phyloP scores from a whole-genome alignment of 2,797 vertebrate genomes.

The Enoplosus armatus region DNA sequence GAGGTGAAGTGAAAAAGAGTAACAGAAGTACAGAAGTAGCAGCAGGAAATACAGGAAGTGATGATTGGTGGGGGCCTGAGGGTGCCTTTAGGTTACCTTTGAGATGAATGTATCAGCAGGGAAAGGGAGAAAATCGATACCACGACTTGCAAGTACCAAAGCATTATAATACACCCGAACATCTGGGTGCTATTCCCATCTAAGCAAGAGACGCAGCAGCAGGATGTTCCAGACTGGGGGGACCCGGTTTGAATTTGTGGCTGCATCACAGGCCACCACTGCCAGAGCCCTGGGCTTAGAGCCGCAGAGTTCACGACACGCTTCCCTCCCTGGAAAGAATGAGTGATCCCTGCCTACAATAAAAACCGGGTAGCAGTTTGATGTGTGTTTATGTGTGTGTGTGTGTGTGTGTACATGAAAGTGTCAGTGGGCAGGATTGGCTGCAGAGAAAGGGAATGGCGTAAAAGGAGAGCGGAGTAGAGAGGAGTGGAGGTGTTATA shows the following conservation, averaged over 20 bases:
- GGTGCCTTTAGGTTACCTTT: conserved; percentile 32
- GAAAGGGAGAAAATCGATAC: conserved; percentile 59
- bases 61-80: conserved; percentile 35
- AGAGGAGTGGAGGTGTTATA: conserved; percentile 81
- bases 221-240: conserved; percentile 67
- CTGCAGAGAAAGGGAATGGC: conserved; percentile 62
- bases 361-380: conserved; percentile 71
- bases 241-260: conserved; percentile 69
- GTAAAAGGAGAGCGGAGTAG: conserved; percentile 50
- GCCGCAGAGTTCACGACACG: conserved; percentile 72
- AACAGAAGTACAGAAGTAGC: conserved; percentile 28
- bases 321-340: conserved; percentile 83
- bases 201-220: conserved; percentile 65
- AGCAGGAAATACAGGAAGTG: conserved; percentile 38
- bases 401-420: conserved; percentile 58
- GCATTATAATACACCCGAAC: conserved; percentile 63
- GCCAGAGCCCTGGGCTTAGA: conserved; percentile 69
- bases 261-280: conserved; percentile 62
- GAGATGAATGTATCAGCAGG: conserved; percentile 55
- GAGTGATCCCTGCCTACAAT: conserved; percentile 74
- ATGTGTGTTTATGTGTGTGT: conserved; percentile 60
- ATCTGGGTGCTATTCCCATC: conserved; percentile 79
- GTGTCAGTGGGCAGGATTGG: conserved; percentile 69
- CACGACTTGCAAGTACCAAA: conserved; percentile 57
- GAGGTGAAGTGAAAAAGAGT: conserved; percentile 23